Conservation (phyloP, 1,140 invertebrate species). For the Meloidogyne hapla region DNA sequence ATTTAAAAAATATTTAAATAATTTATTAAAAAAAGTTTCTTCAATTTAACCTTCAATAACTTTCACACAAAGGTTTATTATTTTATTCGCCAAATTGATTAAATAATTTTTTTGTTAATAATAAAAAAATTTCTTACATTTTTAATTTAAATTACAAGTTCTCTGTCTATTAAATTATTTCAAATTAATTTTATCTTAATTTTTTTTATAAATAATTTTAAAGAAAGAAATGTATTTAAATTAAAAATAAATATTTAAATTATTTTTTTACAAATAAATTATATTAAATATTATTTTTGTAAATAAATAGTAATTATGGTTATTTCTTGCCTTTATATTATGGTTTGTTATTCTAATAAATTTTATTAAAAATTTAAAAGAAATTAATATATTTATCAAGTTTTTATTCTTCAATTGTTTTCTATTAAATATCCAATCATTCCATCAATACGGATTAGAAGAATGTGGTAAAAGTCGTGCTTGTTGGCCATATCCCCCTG, state of each 20-base stretch:
- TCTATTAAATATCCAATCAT: neutral
- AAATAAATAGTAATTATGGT: no score
- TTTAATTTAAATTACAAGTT: neutral
- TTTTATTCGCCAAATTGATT: constrained; percentile 3
- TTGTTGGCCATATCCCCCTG: constrained; percentile 21
- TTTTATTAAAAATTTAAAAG: neutral
- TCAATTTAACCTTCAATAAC: no score
- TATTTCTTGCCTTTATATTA: no score
- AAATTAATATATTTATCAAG: neutral
- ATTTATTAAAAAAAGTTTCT: no score
- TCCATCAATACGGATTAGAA: constrained; percentile 9
- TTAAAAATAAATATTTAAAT: no score
- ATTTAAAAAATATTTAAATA: no score
- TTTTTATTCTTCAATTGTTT: neutral
- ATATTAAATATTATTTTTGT: no score
- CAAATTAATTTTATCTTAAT: neutral
- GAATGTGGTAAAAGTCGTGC: constrained; percentile 12
- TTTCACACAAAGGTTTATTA: no score
- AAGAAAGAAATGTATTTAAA: no score
- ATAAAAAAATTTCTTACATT: neutral
- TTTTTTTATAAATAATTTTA: no score
- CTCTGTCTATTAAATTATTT: neutral
- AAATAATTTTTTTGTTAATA: neutral
- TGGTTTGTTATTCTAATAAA: no score
- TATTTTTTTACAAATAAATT: neutral